phyloP scores from a whole-genome alignment of 2,888 invertebrate genomes.

The Drosophila pseudotalamancana region DNA sequence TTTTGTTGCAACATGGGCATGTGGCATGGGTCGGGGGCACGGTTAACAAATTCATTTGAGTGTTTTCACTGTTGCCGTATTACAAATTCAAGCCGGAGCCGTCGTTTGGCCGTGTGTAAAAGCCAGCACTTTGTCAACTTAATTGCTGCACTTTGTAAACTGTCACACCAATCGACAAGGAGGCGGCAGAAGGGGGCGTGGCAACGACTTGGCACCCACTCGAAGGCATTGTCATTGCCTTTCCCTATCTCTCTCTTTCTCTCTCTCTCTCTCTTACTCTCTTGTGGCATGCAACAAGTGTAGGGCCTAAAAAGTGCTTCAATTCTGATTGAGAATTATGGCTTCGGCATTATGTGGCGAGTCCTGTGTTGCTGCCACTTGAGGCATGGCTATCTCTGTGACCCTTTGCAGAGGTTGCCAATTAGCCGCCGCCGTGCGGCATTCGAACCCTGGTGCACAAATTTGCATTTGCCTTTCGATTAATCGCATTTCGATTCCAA shows the following conservation, averaged over 20 bases:
- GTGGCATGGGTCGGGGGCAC: conserved; percentile 11
- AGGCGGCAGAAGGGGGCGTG: conserved; percentile 7
- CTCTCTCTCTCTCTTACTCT: background rate
- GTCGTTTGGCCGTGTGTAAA: conserved; percentile 49
- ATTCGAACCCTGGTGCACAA: background rate
- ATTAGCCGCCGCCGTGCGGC: conserved; percentile 1
- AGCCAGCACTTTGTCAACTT: conserved; percentile 79
- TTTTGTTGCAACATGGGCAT: conserved; percentile 9
- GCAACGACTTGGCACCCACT: conserved; percentile 39
- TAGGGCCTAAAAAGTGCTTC: conserved; percentile 19
- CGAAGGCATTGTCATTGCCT: conserved; percentile 33
- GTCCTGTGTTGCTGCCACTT: background rate
- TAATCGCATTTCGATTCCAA: conserved; percentile 62
- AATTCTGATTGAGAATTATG: conserved; percentile 61
- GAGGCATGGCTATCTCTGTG: background rate
- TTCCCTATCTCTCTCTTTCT: conserved; percentile 7
- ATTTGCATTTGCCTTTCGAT: conserved; percentile 44
- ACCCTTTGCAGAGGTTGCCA: background rate
- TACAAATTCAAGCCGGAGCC: conserved; percentile 46
- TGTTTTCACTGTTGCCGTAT: conserved; percentile 61
- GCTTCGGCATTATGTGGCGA: conserved; percentile 1
- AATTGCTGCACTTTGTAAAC: conserved; percentile 82
- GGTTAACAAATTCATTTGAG: conserved; percentile 71
- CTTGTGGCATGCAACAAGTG: conserved; percentile 59
- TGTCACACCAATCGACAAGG: conserved; percentile 63